Base-by-base conservation (phyloP, 1,140 invertebrate species). In the Magallana gigas region DNA sequence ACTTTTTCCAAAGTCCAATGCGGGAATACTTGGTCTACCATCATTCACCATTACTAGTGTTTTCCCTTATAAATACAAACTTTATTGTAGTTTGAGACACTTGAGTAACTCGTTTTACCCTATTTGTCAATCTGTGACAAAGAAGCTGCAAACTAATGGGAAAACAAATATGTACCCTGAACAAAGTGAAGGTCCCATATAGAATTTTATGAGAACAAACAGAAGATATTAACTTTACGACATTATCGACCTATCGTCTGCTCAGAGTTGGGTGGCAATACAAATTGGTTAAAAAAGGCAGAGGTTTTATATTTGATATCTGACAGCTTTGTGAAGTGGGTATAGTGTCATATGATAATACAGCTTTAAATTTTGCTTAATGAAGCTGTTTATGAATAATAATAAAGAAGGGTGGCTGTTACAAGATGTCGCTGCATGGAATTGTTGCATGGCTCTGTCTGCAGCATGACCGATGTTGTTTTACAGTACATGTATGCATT, bases 91-190 rank as follows among this genome's bases (percentile, higher is more conserved):
- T 48, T 36, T 48, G n/a, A 62, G 60, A 62, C 60, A 12, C 11
- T 62, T 62, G 60, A 16, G 23, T 4, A 11, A 76, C 68, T 76
- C 68, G 6, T 23, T 76, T 76, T 29, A 76, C 18, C 23, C 18
- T 29, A 29, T 29, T 76, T 76, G 12, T 29, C 11, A 29, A 9
- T 48, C 23, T 76, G 12, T 29, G 36, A 12, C 18, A 76, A 76
- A 76, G 9, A 76, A 1, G 9, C 36, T 29, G 16, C 60, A n/a
- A 64, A 11, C 6, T 29, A 76, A 76, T 29, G 23, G 36, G 29
- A 76, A 76, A 76, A 64, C 60, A 64, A 64, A 18, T 64, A 64
- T 9, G 68, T 76, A 29, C 68, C 12, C 23, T 76, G 29, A 76
- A 76, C 18, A 76, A 29, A 29, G 23, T 36, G 23, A 76, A 11